A percentile compares a stretch with the other conserved stretches of the same genome.
Evolutionary conservation across 2,888 invertebrate genomes (phyloP).

Genomic region (Artemia sp.): DNA sequence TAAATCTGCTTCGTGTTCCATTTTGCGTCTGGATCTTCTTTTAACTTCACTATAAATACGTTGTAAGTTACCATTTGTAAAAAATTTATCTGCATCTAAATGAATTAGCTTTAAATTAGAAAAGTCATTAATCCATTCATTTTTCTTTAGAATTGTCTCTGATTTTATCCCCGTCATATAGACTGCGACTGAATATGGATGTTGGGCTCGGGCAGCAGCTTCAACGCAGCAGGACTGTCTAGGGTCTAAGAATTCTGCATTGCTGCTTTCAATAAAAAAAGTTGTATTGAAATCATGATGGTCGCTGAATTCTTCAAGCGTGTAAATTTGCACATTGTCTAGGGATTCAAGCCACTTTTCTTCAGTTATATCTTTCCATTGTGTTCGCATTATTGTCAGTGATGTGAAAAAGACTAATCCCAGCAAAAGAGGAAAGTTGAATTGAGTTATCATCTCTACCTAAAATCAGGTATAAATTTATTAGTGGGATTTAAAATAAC

Average conservation of each 20-base stretch:
- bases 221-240: conserved; percentile 4
- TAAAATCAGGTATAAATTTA: no score
- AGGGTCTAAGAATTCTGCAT: not conserved
- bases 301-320: no score
- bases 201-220: not conserved
- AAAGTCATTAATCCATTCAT: not conserved
- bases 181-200: not conserved
- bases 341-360: no score
- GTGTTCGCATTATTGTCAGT: no score
- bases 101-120: not conserved
- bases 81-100: not conserved
- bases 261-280: not conserved
- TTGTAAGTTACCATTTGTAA: not conserved
- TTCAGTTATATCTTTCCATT: no score
- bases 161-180: not conserved
- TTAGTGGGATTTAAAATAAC: no score
- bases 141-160: not conserved
- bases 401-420: no score
- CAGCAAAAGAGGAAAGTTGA: no score
- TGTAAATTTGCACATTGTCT: no score
- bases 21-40: not conserved
- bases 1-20: not conserved
- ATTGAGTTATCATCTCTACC: no score
- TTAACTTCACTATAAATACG: not conserved
- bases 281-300: conserved; percentile 8